Base-by-base conservation (phyloP, 2,888 invertebrate genomes). In the Hartigia nigra region DNA sequence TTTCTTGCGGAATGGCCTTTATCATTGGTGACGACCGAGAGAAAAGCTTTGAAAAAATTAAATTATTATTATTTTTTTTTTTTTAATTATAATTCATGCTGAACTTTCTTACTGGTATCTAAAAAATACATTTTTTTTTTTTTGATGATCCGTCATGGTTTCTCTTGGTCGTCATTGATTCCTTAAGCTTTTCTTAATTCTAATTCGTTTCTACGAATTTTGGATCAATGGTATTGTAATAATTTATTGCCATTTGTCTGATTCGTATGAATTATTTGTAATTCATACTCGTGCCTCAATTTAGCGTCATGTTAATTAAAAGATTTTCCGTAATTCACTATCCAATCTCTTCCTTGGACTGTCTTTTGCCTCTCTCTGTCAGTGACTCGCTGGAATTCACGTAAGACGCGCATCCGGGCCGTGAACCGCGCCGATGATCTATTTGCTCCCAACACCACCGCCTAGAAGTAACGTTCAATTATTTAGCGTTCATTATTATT, bases 381-480 rank as follows among this genome's bases (percentile, higher is more conserved):
- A 55, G 39, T 55, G 39, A 55, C 39, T 55, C 39, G 14, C 39
- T 55, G 39, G 39, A 55, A 55, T 55, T 55, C 39, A 55, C 39
- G 39, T 55, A 55, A 55, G 39, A 55, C 39, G 39, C 39, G 39
- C 34, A 31, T 11, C 72, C 31, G 14, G 14, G 12, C 5, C 72
- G 72, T 72, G 34, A 72, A 31, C 31, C 72, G 31, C 11, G 31
- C 72, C 72, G 72, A 72, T 9, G 84, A 91, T 91, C 91, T 91
- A 91, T 91, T 89, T 91, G 88, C 91, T 91, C 91, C 91, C 90
- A 91, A 87, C 80, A 88, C 84, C 84, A 87, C 88, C 90, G 90
- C 89, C 89, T 90, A 89, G 89, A 90, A 86, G 86, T 89, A 88
- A 90, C 87, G 82, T 90, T 90, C 87, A 87, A 85, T 91, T 90